These are phyloP conservation scores for Tenthredo mesomela DNA, from an alignment of 2,888 invertebrate genomes.

Conservation along the genomic window DNA sequence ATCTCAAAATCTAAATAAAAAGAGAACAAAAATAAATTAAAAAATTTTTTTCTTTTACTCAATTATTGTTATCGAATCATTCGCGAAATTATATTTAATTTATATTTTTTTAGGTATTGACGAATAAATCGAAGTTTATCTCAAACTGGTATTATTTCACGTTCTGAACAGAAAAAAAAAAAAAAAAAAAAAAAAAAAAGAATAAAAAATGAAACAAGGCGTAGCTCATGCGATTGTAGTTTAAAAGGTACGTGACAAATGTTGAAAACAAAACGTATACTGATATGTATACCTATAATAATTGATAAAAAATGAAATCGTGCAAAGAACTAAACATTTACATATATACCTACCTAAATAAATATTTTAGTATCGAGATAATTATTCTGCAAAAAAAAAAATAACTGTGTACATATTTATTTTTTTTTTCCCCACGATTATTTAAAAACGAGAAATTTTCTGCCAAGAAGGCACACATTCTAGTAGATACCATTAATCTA, in stretches of 20 bases:
- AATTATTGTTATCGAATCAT: too few relatives aligned
- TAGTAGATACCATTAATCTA: not conserved
- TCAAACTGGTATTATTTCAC: not conserved
- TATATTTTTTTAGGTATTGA: too few relatives aligned
- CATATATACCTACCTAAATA: not conserved
- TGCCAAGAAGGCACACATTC: not conserved
- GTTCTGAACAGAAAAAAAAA: not conserved
- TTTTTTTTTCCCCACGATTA: not conserved
- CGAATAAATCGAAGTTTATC: not conserved
- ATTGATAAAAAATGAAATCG: conserved; percentile 29
- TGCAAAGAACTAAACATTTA: conserved; percentile 13
- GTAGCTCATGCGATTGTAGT: conserved; percentile 21
- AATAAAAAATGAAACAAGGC: not conserved
- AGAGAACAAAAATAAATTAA: not conserved
- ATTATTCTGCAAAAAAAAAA: too few relatives aligned
- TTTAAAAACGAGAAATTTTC: not conserved
- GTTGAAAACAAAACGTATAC: not conserved
- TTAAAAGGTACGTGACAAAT: conserved; percentile 33
- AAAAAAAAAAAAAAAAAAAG: not conserved
- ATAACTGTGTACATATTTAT: too few relatives aligned
- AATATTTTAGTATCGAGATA: not conserved
- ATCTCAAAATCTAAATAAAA: not conserved
- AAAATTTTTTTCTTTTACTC: not conserved
- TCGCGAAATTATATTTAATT: too few relatives aligned
- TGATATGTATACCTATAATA: not conserved